phyloP scores from a whole-genome alignment of 2,888 invertebrate genomes.

The Furcula furcula region DNA sequence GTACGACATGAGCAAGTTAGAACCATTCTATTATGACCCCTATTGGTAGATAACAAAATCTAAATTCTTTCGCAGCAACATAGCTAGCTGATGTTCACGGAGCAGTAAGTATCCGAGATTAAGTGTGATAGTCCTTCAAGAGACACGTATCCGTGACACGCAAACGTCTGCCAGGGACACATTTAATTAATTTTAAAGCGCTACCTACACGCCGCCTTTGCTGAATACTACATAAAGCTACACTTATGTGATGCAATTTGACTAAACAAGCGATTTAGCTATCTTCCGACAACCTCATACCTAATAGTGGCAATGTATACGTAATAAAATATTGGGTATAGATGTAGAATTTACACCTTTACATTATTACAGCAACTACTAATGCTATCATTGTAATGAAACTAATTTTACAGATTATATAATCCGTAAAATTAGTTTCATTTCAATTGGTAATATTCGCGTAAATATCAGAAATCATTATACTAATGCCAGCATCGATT shows the following conservation, averaged over 20 bases:
- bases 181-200: conserved; percentile 63
- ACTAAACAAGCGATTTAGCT: neutral
- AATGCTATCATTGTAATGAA: too few species aligned
- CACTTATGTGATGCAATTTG: neutral
- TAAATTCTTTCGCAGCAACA: neutral
- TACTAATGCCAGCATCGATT: too few species aligned
- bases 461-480: too few species aligned
- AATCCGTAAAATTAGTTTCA: too few species aligned
- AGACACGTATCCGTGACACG: conserved; percentile 40
- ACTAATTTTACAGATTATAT: too few species aligned
- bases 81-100: conserved; percentile 8
- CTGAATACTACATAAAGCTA: neutral
- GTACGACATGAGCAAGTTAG: too few species aligned
- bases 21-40: neutral
- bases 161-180: conserved; percentile 53
- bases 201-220: conserved; percentile 33
- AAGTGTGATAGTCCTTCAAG: conserved; percentile 53
- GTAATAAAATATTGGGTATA: too few species aligned
- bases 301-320: too few species aligned
- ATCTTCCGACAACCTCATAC: neutral
- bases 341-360: too few species aligned
- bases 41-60: neutral
- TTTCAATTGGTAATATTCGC: too few species aligned
- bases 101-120: conserved; percentile 39
- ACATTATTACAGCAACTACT: too few species aligned